Evolutionary conservation across 2,888 invertebrate species (phyloP), one percentile per base, ranked within the genome.

Genomic region (Phymatocera aterrima): DNA sequence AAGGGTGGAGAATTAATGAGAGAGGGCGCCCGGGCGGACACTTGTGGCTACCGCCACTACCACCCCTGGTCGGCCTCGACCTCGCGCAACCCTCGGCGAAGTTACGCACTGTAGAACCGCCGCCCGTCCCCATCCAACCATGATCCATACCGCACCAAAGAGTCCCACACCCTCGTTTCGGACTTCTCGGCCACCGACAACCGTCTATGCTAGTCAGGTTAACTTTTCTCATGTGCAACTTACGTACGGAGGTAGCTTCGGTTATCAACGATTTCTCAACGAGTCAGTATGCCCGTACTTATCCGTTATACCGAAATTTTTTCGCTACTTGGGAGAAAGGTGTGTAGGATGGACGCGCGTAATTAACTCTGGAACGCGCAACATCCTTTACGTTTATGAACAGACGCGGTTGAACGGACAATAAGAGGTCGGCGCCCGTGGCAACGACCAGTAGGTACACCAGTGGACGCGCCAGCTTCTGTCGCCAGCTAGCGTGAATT

Each of bases 1-100:
- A 89, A 89, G 90, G 89, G 89, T 89, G 88, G 90, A 90, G 89
- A 90, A 90, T 90, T 90, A 90, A 90, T 90, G 90, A 90, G 90
- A 88, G 89, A 89, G 88, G 89, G 88, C 87, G 89, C 89, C 86
- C 87, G 86, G 87, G 88, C 89, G 89, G 90, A 90, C 90, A 90
- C 90, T 90, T 90, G 90, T 90, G 90, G 90, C 90, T 90, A 90
- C 88, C 89, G 87, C 86, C 88, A 88, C 57, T 75, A 43, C 75
- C 75, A 87, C 85, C 78, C 68, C 74, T 37, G 57, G 40, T 70
- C 74, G 72, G 60, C 85, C 81, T 65, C 77, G 79, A 79, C 68
- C 79, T 57, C 82, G 80, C 80, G 79, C 81, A 80, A 80, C 79
- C 80, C 78, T 78, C 77, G 46, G 57, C 60, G 54, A 78, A 79